Conservation (phyloP, 2,888 invertebrate genomes). For the Sepiola atlantica region DNA sequence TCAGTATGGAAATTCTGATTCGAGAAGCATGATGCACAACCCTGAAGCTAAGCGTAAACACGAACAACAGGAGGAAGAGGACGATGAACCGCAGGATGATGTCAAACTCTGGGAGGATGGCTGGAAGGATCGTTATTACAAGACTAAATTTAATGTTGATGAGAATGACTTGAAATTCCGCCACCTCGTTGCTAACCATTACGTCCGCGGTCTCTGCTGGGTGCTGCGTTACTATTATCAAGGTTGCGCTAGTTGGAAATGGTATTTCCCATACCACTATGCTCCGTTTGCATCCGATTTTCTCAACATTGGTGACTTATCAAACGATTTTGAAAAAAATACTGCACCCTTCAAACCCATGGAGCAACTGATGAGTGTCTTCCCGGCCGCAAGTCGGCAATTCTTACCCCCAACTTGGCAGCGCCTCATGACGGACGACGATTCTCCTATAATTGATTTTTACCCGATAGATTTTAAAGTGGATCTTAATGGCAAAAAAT, state of each 20-base stretch:
- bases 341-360: constrained; percentile 96
- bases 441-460: constrained; percentile 97
- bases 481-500: constrained; percentile 98
- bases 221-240: constrained; percentile 98
- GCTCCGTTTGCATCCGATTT: constrained; percentile 99
- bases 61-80: constrained; percentile 79
- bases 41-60: constrained; percentile 45
- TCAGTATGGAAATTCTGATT: neutral
- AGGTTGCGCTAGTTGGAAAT: constrained; percentile 99
- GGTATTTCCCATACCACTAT: constrained; percentile 99
- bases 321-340: constrained; percentile 88
- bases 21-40: neutral
- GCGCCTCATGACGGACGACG: constrained; percentile 91
- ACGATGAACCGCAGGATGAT: constrained; percentile 88
- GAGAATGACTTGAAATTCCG: constrained; percentile 82
- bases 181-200: constrained; percentile 90
- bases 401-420: constrained; percentile 97
- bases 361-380: constrained; percentile 99
- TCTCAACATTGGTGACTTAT: constrained; percentile 87
- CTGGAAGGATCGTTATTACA: constrained; percentile 98
- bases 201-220: constrained; percentile 97
- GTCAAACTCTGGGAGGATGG: constrained; percentile 92
- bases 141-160: constrained; percentile 77
- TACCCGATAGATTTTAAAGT: constrained; percentile 97
- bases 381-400: constrained; percentile 95